Percentiles rank a stretch among this genome's conserved stretches.
These are phyloP conservation scores for Eudyptes chrysolophus DNA, from an alignment of 2,113 vertebrate species.

Conservation along the genomic window DNA sequence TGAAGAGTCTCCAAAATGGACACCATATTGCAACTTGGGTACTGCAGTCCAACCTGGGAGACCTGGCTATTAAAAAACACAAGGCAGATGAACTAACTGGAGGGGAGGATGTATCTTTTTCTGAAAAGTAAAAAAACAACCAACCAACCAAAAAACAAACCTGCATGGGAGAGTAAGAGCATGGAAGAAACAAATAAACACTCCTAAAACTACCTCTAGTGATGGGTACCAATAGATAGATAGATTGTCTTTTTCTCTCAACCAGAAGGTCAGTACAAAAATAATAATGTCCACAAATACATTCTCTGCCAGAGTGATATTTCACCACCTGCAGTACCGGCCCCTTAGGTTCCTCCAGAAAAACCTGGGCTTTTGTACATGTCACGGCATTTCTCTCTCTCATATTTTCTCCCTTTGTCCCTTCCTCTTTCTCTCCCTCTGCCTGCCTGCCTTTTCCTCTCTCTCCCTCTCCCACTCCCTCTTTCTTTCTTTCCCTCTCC, in stretches of 20 bases:
- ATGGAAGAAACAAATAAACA: neutral
- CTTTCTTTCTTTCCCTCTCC: neutral
- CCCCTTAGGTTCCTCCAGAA: neutral
- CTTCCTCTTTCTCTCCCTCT: neutral
- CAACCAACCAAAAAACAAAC: neutral
- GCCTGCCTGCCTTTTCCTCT: neutral
- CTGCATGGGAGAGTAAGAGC: neutral
- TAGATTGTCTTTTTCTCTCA: neutral
- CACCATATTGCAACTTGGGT: neutral
- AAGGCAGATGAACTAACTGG: neutral
- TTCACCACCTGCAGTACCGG: neutral
- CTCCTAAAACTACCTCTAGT: neutral
- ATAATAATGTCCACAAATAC: neutral
- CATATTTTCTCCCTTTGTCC: neutral
- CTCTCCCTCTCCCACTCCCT: too few species aligned
- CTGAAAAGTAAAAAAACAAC: neutral
- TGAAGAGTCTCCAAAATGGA: neutral
- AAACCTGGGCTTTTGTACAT: neutral
- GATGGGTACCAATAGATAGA: neutral
- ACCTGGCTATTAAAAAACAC: neutral
- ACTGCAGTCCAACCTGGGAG: neutral
- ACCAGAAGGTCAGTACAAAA: neutral
- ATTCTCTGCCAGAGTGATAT: neutral
- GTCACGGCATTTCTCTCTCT: neutral
- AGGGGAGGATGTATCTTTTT: neutral